Evolutionary conservation across 1,140 invertebrate species (phyloP).

Genomic region (Frieseomelitta varia): DNA sequence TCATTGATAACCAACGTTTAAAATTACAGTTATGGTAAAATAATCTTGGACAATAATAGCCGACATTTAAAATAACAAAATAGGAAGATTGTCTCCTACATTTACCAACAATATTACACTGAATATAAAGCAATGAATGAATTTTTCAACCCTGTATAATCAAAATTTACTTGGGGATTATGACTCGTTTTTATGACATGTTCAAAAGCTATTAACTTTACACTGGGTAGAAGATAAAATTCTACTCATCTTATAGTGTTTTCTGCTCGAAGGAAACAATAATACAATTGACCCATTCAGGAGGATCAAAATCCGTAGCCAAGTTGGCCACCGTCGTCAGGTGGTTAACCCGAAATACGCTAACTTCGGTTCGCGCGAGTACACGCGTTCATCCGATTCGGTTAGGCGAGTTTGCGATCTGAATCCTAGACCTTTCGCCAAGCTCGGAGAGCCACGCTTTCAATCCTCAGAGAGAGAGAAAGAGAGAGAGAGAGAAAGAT

Average conservation of each 20-base stretch:
- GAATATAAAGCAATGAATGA: too few species aligned
- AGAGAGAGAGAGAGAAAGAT: neutral
- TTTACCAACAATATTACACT: too few species aligned
- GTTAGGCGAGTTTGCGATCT: constrained; percentile 8
- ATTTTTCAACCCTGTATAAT: too few species aligned
- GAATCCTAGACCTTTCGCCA: neutral
- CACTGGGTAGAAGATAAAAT: neutral
- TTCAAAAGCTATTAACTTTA: too few species aligned
- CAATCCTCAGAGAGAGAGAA: neutral
- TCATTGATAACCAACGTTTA: neutral
- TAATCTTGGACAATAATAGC: too few species aligned
- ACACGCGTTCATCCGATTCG: constrained; percentile 34
- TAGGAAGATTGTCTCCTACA: too few species aligned
- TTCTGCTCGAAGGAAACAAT: neutral
- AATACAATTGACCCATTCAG: neutral
- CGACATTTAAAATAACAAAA: too few species aligned
- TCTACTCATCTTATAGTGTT: neutral
- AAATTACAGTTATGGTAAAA: too few species aligned
- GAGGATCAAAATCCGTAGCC: constrained; percentile 9
- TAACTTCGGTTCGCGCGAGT: constrained; percentile 34
- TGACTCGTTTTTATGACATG: too few species aligned
- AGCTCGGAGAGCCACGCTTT: neutral
- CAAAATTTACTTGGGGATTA: too few species aligned
- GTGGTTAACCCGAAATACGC: constrained; percentile 52
- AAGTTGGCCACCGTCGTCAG: constrained; percentile 42